Percentiles rank a stretch among this genome's conserved stretches.
Conservation (phyloP, 2,888 invertebrate genomes). For the Leucania comma region DNA sequence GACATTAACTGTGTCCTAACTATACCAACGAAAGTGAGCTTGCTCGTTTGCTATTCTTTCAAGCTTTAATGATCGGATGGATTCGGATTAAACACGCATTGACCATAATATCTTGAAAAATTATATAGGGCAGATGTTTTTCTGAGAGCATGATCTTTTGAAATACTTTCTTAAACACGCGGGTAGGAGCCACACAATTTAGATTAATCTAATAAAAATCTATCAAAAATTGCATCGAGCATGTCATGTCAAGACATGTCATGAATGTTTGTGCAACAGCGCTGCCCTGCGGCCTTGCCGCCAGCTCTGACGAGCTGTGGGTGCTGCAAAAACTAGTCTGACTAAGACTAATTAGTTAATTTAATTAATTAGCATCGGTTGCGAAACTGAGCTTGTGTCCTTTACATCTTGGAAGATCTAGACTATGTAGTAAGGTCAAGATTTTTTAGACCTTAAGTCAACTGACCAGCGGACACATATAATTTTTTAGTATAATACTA, state of each 20-base stretch:
- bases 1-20: background rate
- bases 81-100: too few relatives aligned
- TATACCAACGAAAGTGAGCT: background rate
- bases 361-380: slow-evolving; percentile 57
- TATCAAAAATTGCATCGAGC: background rate
- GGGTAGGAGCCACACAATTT: too few relatives aligned
- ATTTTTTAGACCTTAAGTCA: slow-evolving; percentile 19
- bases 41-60: too few relatives aligned
- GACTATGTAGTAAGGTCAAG: slow-evolving; percentile 52
- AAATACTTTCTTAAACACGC: too few relatives aligned
- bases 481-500: too few relatives aligned
- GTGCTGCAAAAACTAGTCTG: slow-evolving; percentile 44
- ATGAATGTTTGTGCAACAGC: background rate
- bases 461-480: background rate
- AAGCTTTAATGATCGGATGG: too few relatives aligned
- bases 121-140: too few relatives aligned
- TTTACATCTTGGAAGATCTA: slow-evolving; percentile 41
- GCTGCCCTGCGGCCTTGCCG: slow-evolving; percentile 42
- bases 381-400: slow-evolving; percentile 51
- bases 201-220: too few relatives aligned
- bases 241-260: slow-evolving; percentile 3
- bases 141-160: too few relatives aligned
- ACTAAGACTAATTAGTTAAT: slow-evolving; percentile 45
- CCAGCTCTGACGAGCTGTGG: slow-evolving; percentile 15
- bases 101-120: too few relatives aligned